These are phyloP conservation scores for Eupithecia centaureata DNA, from an alignment of 2,888 invertebrate species.

Conservation along the genomic window DNA sequence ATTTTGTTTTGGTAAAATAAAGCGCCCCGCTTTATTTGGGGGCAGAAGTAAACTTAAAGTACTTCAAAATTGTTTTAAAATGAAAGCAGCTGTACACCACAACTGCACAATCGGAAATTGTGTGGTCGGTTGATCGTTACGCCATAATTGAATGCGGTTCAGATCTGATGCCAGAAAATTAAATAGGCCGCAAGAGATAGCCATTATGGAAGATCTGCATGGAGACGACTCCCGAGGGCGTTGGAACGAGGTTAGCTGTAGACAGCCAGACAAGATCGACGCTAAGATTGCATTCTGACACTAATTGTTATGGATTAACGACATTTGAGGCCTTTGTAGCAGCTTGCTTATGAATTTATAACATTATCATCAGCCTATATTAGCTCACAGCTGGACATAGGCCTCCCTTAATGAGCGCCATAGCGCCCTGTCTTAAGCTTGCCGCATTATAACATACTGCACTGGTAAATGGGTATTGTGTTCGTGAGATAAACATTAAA, in stretches of 20 bases:
- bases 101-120: conserved; percentile 32
- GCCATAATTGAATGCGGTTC: conserved; percentile 33
- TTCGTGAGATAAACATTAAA: too few species aligned
- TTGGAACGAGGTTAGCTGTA: conserved; percentile 5
- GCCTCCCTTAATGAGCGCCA: too few species aligned
- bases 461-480: too few species aligned
- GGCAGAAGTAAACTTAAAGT: not conserved
- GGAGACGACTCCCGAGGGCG: not conserved
- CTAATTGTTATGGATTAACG: not conserved
- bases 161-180: conserved; percentile 19
- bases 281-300: not conserved
- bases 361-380: too few species aligned
- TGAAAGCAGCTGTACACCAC: conserved; percentile 23
- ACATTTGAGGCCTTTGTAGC: not conserved
- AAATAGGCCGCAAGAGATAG: not conserved
- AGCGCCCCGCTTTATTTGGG: not conserved
- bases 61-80: conserved; percentile 33
- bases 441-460: too few species aligned
- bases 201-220: conserved; percentile 15
- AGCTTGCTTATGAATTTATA: not conserved
- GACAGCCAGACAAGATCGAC: conserved; percentile 5
- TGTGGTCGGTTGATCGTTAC: conserved; percentile 27
- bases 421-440: too few species aligned
- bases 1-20: not conserved
- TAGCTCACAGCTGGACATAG: too few species aligned